Percentiles rank a stretch among this genome's conserved stretches.
Conservation (phyloP, 2,797 vertebrate species). For the Enteromius thamalakanensis region DNA sequence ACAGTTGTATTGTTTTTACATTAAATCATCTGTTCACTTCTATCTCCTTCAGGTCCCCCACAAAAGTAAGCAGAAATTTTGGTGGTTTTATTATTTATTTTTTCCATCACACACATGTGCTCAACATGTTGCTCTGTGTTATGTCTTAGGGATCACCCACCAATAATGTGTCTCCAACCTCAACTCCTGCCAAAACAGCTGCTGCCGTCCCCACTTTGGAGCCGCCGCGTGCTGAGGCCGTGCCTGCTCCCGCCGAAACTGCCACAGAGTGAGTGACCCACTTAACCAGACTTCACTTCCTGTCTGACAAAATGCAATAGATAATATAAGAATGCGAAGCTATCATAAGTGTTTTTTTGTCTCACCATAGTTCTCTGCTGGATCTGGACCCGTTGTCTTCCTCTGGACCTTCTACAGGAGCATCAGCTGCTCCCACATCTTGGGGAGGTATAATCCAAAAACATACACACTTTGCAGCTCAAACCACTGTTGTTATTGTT, state of each 20-base stretch:
- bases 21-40: constrained; percentile 2
- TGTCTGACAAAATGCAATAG: neutral
- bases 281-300: neutral
- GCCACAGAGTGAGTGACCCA: constrained; percentile 74
- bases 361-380: constrained; percentile 84
- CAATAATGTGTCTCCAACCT: constrained; percentile 93
- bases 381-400: constrained; percentile 92
- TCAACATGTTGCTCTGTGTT: constrained; percentile 14
- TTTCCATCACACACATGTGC: neutral
- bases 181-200: constrained; percentile 93
- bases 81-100: neutral
- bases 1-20: neutral
- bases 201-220: constrained; percentile 83
- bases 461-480: neutral
- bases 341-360: neutral
- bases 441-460: constrained; percentile 89
- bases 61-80: constrained; percentile 72
- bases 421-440: constrained; percentile 82
- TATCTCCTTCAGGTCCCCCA: constrained; percentile 77
- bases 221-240: constrained; percentile 78
- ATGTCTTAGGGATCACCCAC: constrained; percentile 90
- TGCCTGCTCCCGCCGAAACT: constrained; percentile 81
- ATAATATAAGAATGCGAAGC: neutral
- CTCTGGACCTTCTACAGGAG: constrained; percentile 78
- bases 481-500: neutral